A percentile compares a stretch with the other conserved stretches of the same genome.
phyloP scores from a whole-genome alignment of 1,140 invertebrate genomes.

The Euwallacea similis region DNA sequence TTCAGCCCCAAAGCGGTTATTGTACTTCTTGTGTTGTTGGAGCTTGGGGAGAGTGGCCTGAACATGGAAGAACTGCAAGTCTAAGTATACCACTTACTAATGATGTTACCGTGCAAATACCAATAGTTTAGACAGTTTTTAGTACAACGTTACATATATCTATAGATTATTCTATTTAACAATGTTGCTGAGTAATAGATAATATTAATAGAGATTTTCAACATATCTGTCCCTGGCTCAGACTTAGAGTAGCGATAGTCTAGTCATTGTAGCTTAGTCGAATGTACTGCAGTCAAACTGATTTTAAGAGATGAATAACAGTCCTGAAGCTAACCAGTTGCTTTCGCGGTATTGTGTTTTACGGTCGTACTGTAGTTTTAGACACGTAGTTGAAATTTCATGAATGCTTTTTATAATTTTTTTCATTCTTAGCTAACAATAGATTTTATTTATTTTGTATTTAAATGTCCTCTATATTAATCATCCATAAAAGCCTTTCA shows the following conservation, averaged over 20 bases:
- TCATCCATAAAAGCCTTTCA: background rate
- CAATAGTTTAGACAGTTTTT: no score
- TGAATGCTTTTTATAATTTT: slow-evolving; percentile 48
- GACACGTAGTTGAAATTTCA: slow-evolving; percentile 54
- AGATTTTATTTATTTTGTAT: slow-evolving; percentile 39
- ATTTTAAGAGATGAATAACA: no score
- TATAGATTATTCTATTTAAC: no score
- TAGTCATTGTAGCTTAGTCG: slow-evolving; percentile 43
- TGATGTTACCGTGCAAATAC: no score
- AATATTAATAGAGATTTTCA: background rate
- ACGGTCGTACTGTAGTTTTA: slow-evolving; percentile 40
- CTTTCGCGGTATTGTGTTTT: slow-evolving; percentile 12
- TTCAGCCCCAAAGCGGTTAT: slow-evolving; percentile 12
- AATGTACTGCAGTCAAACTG: slow-evolving; percentile 42
- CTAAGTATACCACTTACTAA: no score
- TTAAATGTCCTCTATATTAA: slow-evolving; percentile 1
- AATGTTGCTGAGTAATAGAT: background rate
- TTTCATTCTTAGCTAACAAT: slow-evolving; percentile 44
- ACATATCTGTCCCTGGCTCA: background rate
- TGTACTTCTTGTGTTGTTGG: no score
- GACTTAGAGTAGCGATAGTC: background rate
- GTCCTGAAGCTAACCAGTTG: slow-evolving; percentile 20
- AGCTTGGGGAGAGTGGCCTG: no score
- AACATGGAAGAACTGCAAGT: no score
- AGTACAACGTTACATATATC: no score